A percentile compares a stretch with the other conserved stretches of the same genome.
Evolutionary conservation across 2,797 vertebrate species (phyloP).

Genomic region (Manis javanica): DNA sequence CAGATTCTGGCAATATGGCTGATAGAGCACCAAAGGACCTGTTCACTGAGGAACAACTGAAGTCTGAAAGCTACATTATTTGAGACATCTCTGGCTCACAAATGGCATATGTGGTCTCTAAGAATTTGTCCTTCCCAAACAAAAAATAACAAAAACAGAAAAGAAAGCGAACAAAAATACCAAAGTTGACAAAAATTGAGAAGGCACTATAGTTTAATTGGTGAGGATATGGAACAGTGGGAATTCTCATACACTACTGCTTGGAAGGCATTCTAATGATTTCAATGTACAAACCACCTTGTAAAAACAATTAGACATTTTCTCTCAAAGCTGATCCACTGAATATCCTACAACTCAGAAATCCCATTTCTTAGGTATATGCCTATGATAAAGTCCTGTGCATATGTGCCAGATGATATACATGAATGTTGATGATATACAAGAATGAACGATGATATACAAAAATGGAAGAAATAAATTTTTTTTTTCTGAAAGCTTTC

Average conservation of each 20-base stretch:
- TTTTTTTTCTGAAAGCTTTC: too few relatives aligned
- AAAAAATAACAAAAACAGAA: slow-evolving; percentile 39
- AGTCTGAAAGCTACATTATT: neutral
- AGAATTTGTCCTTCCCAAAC: neutral
- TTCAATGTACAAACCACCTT: slow-evolving; percentile 33
- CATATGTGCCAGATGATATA: neutral
- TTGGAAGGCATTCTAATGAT: neutral
- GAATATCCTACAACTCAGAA: neutral
- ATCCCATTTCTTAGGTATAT: slow-evolving; percentile 5
- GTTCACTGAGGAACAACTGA: neutral
- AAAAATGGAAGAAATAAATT: neutral
- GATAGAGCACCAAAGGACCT: neutral
- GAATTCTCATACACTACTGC: neutral
- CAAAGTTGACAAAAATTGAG: neutral
- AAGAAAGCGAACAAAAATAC: neutral
- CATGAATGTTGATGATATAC: neutral
- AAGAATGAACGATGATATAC: too few relatives aligned
- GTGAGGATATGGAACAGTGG: neutral
- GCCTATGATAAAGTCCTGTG: neutral
- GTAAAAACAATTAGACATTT: slow-evolving; percentile 18
- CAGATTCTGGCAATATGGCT: neutral
- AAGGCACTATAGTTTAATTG: neutral
- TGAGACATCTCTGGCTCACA: neutral
- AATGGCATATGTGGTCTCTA: neutral
- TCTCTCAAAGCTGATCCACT: neutral